Evolutionary conservation across 2,888 invertebrate species (phyloP).

Genomic region (Chymomyza procnemis): DNA sequence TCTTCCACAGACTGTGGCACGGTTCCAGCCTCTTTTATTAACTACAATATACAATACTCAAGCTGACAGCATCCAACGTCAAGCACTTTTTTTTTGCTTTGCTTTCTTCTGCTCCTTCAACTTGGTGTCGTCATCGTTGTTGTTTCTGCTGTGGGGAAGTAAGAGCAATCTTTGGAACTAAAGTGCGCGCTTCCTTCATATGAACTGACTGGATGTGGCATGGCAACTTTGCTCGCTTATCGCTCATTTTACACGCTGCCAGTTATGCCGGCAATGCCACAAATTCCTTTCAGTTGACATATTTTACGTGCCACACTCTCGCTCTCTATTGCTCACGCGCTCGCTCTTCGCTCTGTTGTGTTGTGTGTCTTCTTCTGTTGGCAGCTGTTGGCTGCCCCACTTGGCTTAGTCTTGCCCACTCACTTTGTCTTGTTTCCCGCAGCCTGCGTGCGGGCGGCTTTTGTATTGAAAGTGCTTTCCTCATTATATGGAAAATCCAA

Average conservation of each 20-base stretch:
- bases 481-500: slow-evolving; percentile 20
- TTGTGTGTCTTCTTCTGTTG: slow-evolving; percentile 25
- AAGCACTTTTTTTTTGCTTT: slow-evolving; percentile 12
- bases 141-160: neutral
- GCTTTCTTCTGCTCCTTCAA: slow-evolving; percentile 11
- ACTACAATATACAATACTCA: slow-evolving; percentile 51
- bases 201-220: slow-evolving; percentile 2
- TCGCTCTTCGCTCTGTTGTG: slow-evolving; percentile 20
- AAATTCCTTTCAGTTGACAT: slow-evolving; percentile 58
- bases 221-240: slow-evolving; percentile 52
- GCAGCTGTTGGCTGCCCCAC: neutral
- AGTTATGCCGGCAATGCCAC: slow-evolving; percentile 62
- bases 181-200: neutral
- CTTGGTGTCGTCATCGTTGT: neutral
- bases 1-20: slow-evolving; percentile 34
- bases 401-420: neutral
- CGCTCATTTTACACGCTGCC: slow-evolving; percentile 68
- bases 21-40: slow-evolving; percentile 48
- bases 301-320: slow-evolving; percentile 51
- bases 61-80: slow-evolving; percentile 48
- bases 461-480: slow-evolving; percentile 10
- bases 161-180: neutral
- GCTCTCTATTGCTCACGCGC: no score
- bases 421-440: neutral
- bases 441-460: neutral